Percentiles rank a stretch among this genome's conserved stretches.
Conservation (phyloP, 2,888 invertebrate species). For the Empis livida region DNA sequence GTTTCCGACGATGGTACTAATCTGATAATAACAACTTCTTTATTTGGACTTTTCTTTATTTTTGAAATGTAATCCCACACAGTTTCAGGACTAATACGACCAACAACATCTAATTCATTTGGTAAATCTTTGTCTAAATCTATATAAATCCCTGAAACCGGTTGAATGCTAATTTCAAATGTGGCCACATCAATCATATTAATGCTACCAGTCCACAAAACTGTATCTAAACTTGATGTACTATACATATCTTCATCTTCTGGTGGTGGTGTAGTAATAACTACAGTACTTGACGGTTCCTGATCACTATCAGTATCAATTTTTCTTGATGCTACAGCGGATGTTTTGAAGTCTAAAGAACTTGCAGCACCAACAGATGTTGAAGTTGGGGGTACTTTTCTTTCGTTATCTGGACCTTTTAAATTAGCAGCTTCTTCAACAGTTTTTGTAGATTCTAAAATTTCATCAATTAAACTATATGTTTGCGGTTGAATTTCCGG, state of each 20-base stretch:
- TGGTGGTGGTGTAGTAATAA: slow-evolving; percentile 43
- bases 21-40: slow-evolving; percentile 73
- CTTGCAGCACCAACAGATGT: slow-evolving; percentile 7
- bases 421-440: slow-evolving; percentile 33
- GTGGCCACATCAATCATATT: slow-evolving; percentile 86
- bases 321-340: slow-evolving; percentile 7
- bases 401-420: slow-evolving; percentile 3
- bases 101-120: slow-evolving; percentile 72
- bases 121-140: slow-evolving; percentile 62
- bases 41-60: slow-evolving; percentile 75
- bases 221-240: slow-evolving; percentile 15
- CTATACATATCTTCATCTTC: slow-evolving; percentile 20
- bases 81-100: slow-evolving; percentile 78
- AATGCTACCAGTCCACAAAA: slow-evolving; percentile 55
- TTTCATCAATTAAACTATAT: slow-evolving; percentile 32
- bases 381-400: slow-evolving; percentile 3
- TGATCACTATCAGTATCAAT: slow-evolving; percentile 48
- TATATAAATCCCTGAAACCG: slow-evolving; percentile 55
- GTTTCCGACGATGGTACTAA: slow-evolving; percentile 70
- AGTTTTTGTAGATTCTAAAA: slow-evolving; percentile 31
- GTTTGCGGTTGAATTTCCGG: slow-evolving; percentile 13
- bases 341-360: slow-evolving; percentile 4
- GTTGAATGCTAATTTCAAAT: slow-evolving; percentile 70
- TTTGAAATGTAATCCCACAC: slow-evolving; percentile 90
- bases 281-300: slow-evolving; percentile 69